Conservation (phyloP, 2,888 invertebrate genomes). For the Euplexia lucipara region DNA sequence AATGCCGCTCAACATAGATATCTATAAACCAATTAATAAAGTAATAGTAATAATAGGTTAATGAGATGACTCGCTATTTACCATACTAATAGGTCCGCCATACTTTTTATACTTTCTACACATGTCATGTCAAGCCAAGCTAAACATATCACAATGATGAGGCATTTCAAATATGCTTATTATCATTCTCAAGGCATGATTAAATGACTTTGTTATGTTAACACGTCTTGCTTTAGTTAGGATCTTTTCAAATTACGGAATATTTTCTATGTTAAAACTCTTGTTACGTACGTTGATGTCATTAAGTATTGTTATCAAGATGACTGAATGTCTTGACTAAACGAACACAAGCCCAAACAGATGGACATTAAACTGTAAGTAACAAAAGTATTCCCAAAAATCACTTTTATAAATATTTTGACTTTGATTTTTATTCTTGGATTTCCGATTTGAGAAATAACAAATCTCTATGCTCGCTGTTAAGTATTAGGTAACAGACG, state of each 20-base stretch:
- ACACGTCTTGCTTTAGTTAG: slow-evolving; percentile 26
- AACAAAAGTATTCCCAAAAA: too few species aligned
- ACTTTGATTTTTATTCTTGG: background rate
- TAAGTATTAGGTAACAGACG: too few species aligned
- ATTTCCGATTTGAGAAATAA: background rate
- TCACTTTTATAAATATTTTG: too few species aligned
- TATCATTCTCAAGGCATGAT: slow-evolving; percentile 38
- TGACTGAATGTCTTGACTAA: background rate
- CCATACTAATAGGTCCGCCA: too few species aligned
- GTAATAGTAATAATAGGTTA: too few species aligned
- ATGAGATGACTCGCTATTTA: too few species aligned
- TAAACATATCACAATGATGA: slow-evolving; percentile 18
- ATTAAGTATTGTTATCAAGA: background rate
- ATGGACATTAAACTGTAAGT: too few species aligned
- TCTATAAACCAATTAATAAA: too few species aligned
- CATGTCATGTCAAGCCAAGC: background rate
- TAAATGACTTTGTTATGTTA: slow-evolving; percentile 19
- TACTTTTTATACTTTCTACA: background rate
- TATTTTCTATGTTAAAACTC: background rate
- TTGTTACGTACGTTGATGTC: background rate
- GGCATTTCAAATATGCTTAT: slow-evolving; percentile 24
- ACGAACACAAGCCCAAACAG: too few species aligned
- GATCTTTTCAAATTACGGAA: slow-evolving; percentile 5
- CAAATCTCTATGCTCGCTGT: too few species aligned
- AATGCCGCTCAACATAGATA: too few species aligned